Base-by-base conservation (phyloP, 2,113 vertebrate genomes). In the Leuciscus idus region DNA sequence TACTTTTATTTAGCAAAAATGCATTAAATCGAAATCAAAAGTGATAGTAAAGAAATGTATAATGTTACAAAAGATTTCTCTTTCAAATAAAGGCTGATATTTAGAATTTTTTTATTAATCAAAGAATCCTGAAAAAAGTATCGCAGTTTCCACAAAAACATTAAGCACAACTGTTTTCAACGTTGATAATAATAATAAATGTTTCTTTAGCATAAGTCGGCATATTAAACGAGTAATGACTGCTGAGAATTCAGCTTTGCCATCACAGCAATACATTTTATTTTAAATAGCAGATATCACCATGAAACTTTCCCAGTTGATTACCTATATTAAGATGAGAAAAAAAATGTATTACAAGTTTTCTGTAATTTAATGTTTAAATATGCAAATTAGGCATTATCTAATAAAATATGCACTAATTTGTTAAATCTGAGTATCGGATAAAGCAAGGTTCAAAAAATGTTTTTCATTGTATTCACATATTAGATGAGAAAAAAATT, bases 371-470 rank as follows among this genome's bases (percentile, higher is more conserved):
- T 33, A 33, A 33, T 33, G 33, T 33, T 33, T 33, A 33, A 33
- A 33, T 33, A 33, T 33, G 33, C 33, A 33, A 33, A 33, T 33
- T 33, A 33, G 33, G 33, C 33, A 33, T 4, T 33, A 33, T 33
- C 33, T 33, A 33, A 33, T 33, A 4, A 33, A 33, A 33, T 33
- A 33, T 33, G 33, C 33, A 0, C 33, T 33, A 33, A 33, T 33
- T 33, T 33, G 33, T 4, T 0, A 4, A 33, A 33, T 33, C 3
- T 4, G 3, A 33, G 33, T 33, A 33, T 33, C 4, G 33, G 33
- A 4, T 4, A 33, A 33, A 33, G 33, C 33, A 3, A 33, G 33
- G 0, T 4, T 33, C 0, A 33, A 33, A 33, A 4, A 0, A 0
- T 4, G 0, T 4, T 4, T 0, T 33, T 33, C 3, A 33, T 33